Base-by-base conservation (phyloP, 1,140 invertebrate species). In the Magallana angulata region DNA sequence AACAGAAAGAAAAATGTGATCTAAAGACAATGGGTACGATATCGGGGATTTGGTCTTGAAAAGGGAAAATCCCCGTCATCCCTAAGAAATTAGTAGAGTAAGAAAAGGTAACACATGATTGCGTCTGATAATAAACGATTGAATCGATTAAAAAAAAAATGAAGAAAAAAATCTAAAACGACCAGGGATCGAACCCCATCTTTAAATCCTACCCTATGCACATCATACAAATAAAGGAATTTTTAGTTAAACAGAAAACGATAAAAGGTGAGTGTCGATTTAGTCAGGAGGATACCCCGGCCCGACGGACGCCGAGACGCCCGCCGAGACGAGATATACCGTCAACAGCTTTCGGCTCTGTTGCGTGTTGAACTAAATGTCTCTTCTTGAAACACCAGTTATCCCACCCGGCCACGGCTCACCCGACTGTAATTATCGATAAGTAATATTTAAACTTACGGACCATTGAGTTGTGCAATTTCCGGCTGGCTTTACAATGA, bases 251-350 rank as follows among this genome's bases (percentile, higher is more conserved):
- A 16, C 1, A 62, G 11, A 14, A 36, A 36, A 36, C 14, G 14
- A 62, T 62, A 71, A 71, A 71, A 71, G 64, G 24, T 71, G 64
- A 71, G 64, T 71, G 11, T 71, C 64, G 18, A 71, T 9, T 71
- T 71, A 71, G 64, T 24, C 64, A 1, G 18, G 18, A 24, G 64
- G 64, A 71, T 71, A 71, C 18, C 64, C 18, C 64, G 64, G 18
- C 18, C 64, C 64, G 9, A 18, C 18, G 64, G 30, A 24, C 18
- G 36, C 36, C 36, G 36, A 30, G 24, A 71, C n/a, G 60, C 68
- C 68, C 30, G 36, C 18, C 0, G 68, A 71, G 24, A 71, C 68
- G 68, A 71, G 68, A 71, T 71, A 71, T 30, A 14, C n/a, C n/a
- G 9, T 30, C 36, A 71, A 24, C 68, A 71, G 68, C 68, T 71